phyloP scores from a whole-genome alignment of 1,140 invertebrate genomes.

The Drosophila sproati region DNA sequence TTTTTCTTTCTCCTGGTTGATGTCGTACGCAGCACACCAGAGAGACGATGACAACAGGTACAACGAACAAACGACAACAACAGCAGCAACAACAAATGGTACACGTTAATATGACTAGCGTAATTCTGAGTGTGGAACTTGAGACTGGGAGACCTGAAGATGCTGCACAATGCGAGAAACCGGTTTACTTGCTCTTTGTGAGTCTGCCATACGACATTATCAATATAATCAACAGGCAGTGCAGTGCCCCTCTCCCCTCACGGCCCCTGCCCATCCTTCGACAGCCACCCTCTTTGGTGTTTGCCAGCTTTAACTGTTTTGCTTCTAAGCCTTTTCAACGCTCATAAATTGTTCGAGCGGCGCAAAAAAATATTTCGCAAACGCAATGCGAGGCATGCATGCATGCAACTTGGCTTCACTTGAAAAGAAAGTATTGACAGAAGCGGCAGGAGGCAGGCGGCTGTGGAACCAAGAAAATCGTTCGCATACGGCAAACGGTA shows the following conservation, averaged over 20 bases:
- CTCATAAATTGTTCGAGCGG: slow-evolving; percentile 74
- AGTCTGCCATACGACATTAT: slow-evolving; percentile 67
- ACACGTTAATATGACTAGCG: slow-evolving; percentile 77
- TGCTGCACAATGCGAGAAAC: slow-evolving; percentile 51
- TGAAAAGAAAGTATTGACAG: slow-evolving; percentile 49
- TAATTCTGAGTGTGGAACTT: slow-evolving; percentile 46
- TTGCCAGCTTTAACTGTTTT: background rate
- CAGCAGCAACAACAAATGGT: slow-evolving; percentile 56
- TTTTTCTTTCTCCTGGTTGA: slow-evolving; percentile 5
- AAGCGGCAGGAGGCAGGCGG: background rate
- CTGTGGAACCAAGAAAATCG: slow-evolving; percentile 55
- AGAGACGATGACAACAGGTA: slow-evolving; percentile 49
- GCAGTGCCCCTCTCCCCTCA: background rate
- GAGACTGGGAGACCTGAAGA: slow-evolving; percentile 37
- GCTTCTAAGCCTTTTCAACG: slow-evolving; percentile 78
- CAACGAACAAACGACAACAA: slow-evolving; percentile 55
- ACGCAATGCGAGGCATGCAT: slow-evolving; percentile 66
- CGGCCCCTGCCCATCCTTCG: background rate
- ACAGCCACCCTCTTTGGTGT: background rate
- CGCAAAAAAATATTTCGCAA: slow-evolving; percentile 79
- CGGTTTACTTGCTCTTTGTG: slow-evolving; percentile 36
- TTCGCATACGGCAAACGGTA: slow-evolving; percentile 78
- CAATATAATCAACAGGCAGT: slow-evolving; percentile 76
- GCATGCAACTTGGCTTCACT: slow-evolving; percentile 10
- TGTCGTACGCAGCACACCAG: slow-evolving; percentile 47